phyloP scores from a whole-genome alignment of 2,888 invertebrate species.

The Aporophyla lueneburgensis region DNA sequence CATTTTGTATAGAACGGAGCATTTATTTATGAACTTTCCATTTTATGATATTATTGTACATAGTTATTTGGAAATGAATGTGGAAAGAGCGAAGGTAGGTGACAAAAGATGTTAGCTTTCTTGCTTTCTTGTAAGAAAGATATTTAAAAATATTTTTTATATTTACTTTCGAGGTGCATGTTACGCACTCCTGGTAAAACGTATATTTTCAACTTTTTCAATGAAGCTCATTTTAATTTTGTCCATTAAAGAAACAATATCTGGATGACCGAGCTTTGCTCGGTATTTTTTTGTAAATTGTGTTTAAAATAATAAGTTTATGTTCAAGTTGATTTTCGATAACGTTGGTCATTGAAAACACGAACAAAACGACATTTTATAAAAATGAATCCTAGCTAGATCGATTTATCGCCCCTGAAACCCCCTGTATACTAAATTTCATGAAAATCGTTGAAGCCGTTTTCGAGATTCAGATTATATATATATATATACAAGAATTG shows the following conservation, averaged over 20 bases:
- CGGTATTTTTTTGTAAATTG: no score
- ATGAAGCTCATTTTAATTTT: background rate
- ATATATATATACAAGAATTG: no score
- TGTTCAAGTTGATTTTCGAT: no score
- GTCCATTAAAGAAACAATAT: background rate
- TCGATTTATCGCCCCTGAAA: no score
- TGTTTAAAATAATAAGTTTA: no score
- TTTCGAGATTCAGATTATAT: no score
- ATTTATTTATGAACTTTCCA: conserved; percentile 15
- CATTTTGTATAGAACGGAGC: conserved; percentile 36
- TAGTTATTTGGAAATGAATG: background rate
- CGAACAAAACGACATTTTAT: no score
- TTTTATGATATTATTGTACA: conserved; percentile 20
- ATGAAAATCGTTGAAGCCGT: no score
- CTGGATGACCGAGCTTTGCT: no score
- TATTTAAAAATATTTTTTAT: background rate
- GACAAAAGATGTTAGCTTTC: conserved; percentile 7
- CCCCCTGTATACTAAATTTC: no score
- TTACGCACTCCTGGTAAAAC: background rate
- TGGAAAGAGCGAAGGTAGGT: conserved; percentile 30
- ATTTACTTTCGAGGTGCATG: background rate
- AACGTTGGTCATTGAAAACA: no score
- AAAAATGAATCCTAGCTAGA: no score
- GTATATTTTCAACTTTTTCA: background rate
- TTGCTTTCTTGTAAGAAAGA: conserved; percentile 1